These are phyloP conservation scores for Laodelphax striatellus DNA, from an alignment of 1,140 invertebrate species.

Conservation along the genomic window DNA sequence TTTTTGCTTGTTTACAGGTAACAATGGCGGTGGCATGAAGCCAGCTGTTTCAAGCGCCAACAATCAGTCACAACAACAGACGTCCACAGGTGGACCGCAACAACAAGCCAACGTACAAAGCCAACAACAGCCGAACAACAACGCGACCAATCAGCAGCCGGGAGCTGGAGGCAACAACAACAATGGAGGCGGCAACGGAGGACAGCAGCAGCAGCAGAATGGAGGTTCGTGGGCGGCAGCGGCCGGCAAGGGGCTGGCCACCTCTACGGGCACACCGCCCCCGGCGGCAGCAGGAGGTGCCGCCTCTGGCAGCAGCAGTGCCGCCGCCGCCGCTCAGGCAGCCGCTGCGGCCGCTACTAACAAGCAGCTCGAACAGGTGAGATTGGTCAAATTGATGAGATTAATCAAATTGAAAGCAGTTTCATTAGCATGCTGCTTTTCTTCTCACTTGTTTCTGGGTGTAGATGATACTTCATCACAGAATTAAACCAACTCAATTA, in stretches of 20 bases:
- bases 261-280: neutral
- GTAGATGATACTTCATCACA: no score
- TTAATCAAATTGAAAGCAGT: no score
- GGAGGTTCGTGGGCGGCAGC: conserved; percentile 11
- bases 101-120: conserved; percentile 9
- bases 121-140: conserved; percentile 3
- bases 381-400: no score
- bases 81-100: conserved; percentile 11
- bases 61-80: conserved; percentile 21
- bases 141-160: conserved; percentile 4
- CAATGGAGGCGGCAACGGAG: conserved; percentile 25
- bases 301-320: conserved; percentile 25
- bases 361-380: conserved; percentile 54
- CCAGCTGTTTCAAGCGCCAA: conserved; percentile 15
- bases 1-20: no score
- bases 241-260: conserved; percentile 10
- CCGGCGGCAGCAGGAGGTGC: conserved; percentile 14
- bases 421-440: no score
- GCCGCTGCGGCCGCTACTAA: conserved; percentile 58
- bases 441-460: no score
- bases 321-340: conserved; percentile 56
- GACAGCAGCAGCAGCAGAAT: neutral
- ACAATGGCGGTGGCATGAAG: conserved; percentile 18
- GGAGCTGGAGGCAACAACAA: conserved; percentile 22
- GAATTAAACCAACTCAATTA: no score